Evolutionary conservation across 2,888 invertebrate species (phyloP), one percentile per base, ranked within the genome.

Genomic region (Schizotus pectinicornis): DNA sequence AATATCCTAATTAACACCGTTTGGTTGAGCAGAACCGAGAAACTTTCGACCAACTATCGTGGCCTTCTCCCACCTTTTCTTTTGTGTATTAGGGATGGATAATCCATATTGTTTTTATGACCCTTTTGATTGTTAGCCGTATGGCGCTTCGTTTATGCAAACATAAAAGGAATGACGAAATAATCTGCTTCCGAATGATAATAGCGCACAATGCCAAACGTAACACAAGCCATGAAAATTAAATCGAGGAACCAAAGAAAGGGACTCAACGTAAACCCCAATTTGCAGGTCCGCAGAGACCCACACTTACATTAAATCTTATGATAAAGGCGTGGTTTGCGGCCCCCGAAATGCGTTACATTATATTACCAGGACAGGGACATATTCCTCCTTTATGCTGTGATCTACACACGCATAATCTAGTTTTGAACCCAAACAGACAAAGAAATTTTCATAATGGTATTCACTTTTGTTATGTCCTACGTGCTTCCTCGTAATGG

Each of bases 261-360:
- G 62, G 65, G 61, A 60, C 64, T 52, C 53, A 45, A 51, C 50
- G 60, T 47, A 56, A 56, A 61, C 60, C 64, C 65, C 65, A 68
- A 69, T 68, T 69, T 69, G 69, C 63, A 57, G 62, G 58, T 59
- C 67, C 63, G 55, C 50, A 53, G 59, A 63, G 67, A 62, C 56
- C 65, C 52, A 55, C 62, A 61, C 62, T 64, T 63, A 65, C 65
- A 64, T 65, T 67, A 65, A 65, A 65, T 67, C 64, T 65, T 65
- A 63, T 61, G 65, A 64, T 61, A 63, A 65, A 62, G 65, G 60
- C 64, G 61, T 56, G 56, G 59, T 63, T 61, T 67, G 58, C 54
- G 61, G 61, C 49, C 41, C 51, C 55, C 55, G 33, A 50, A 59
- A 55, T 63, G 59, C 63, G 61, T 61, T 63, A 63, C 59, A 56